A percentile compares a stretch with the other conserved stretches of the same genome.
phyloP scores from a whole-genome alignment of 2,797 vertebrate genomes.

The Onychomys torridus region DNA sequence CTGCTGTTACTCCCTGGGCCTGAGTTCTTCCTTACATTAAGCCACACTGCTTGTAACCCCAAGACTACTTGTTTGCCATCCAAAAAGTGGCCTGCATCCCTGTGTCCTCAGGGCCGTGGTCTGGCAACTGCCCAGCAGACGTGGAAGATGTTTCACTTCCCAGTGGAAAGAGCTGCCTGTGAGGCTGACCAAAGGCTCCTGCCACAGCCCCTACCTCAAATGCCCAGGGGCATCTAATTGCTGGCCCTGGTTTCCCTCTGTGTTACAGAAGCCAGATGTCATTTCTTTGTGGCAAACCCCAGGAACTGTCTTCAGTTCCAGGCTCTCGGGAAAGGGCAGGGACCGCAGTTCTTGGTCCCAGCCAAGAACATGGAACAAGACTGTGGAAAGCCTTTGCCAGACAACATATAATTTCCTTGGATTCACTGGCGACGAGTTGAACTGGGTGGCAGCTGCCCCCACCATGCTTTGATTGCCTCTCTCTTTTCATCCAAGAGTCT shows the following conservation, averaged over 20 bases:
- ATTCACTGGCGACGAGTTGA: constrained; percentile 68
- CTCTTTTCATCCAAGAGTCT: constrained; percentile 26
- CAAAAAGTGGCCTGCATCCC: background rate
- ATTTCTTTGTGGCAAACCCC: constrained; percentile 70
- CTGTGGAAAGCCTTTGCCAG: constrained; percentile 53
- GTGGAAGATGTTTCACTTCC: constrained; percentile 56
- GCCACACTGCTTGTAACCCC: background rate
- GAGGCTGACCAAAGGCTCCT: background rate
- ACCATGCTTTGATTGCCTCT: constrained; percentile 15
- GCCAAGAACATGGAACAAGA: constrained; percentile 67
- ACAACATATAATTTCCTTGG: constrained; percentile 78
- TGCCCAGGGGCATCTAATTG: background rate
- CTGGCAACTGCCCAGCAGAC: constrained; percentile 29
- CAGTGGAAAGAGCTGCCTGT: background rate
- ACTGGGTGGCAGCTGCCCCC: background rate
- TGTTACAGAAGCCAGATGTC: constrained; percentile 49
- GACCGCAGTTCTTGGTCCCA: background rate
- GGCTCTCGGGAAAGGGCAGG: constrained; percentile 33
- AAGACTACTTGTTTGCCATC: background rate
- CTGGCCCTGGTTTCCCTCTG: background rate
- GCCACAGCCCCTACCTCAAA: constrained; percentile 35
- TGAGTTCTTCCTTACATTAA: background rate
- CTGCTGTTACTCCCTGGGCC: background rate
- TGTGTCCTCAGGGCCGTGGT: background rate
- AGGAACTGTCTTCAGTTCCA: constrained; percentile 53